Conservation (phyloP, 2,113 vertebrate genomes). For the Menura novaehollandiae region DNA sequence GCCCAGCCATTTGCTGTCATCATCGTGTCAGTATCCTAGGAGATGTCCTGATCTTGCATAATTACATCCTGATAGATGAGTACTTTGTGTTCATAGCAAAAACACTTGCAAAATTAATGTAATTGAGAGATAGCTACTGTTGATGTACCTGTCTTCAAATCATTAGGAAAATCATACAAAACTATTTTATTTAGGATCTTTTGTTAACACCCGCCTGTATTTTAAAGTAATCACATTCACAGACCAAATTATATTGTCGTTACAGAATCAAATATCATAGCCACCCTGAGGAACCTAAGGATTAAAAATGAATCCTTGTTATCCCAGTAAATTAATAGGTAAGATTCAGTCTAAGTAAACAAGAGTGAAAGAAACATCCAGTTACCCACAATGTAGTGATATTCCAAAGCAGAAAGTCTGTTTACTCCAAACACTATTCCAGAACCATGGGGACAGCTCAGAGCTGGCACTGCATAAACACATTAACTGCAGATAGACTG, state of each 20-base stretch:
- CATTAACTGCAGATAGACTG: background rate
- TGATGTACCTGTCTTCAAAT: background rate
- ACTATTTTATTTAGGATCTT: background rate
- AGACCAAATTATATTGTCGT: background rate
- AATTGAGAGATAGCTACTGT: background rate
- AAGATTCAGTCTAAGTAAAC: background rate
- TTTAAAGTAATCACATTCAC: background rate
- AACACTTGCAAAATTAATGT: conserved; percentile 33
- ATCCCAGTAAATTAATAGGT: background rate
- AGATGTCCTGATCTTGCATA: conserved; percentile 53
- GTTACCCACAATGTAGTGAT: background rate
- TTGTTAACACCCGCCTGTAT: background rate
- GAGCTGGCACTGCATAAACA: background rate
- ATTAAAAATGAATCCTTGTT: background rate
- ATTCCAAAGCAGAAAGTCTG: background rate
- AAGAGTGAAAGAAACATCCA: background rate
- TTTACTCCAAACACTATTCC: background rate
- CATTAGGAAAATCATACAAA: background rate
- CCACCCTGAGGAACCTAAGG: background rate
- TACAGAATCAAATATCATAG: background rate
- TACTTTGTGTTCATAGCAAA: conserved; percentile 35
- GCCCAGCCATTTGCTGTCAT: conserved; percentile 24
- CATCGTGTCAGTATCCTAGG: conserved; percentile 58
- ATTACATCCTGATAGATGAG: conserved; percentile 35
- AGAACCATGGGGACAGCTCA: background rate